Evolutionary conservation across 2,797 vertebrate genomes (phyloP).

Genomic region (Bufotes viridis): DNA sequence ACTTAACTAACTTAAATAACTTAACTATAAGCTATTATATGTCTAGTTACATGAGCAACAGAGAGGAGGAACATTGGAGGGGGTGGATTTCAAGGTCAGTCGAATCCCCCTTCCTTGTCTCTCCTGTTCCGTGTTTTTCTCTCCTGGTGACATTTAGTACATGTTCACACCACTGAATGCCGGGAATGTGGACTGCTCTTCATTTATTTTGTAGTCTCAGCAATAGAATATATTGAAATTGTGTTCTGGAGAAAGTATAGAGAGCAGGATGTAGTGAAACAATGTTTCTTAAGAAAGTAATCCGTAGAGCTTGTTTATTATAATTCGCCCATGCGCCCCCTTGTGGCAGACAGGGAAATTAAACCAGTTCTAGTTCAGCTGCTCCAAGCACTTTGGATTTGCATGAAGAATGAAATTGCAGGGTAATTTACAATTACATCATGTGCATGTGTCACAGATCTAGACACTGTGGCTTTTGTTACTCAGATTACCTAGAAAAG

Average conservation of each 20-base stretch:
- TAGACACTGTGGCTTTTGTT: not conserved
- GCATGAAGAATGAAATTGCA: too few species aligned
- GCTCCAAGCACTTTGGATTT: too few species aligned
- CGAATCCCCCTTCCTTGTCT: not conserved
- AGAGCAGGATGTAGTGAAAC: not conserved
- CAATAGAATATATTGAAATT: not conserved
- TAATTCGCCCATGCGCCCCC: constrained; percentile 16
- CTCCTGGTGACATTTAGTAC: not conserved
- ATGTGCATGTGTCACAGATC: not conserved
- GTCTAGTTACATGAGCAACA: too few species aligned
- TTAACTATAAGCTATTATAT: not conserved
- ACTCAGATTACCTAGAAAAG: not conserved
- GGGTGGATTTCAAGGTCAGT: not conserved
- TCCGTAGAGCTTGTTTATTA: not conserved
- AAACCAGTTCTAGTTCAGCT: too few species aligned
- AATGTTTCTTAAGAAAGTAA: not conserved
- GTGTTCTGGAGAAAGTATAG: not conserved
- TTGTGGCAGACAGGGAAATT: not conserved
- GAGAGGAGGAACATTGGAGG: too few species aligned
- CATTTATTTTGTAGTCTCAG: not conserved
- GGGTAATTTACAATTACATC: not conserved
- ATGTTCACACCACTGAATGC: not conserved
- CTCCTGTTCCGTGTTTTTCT: not conserved
- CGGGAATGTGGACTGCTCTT: not conserved
- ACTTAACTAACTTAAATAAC: too few species aligned